Evolutionary conservation across 2,113 vertebrate genomes (phyloP), one percentile per base, ranked within the genome.

Genomic region (Takifugu flavidus): DNA sequence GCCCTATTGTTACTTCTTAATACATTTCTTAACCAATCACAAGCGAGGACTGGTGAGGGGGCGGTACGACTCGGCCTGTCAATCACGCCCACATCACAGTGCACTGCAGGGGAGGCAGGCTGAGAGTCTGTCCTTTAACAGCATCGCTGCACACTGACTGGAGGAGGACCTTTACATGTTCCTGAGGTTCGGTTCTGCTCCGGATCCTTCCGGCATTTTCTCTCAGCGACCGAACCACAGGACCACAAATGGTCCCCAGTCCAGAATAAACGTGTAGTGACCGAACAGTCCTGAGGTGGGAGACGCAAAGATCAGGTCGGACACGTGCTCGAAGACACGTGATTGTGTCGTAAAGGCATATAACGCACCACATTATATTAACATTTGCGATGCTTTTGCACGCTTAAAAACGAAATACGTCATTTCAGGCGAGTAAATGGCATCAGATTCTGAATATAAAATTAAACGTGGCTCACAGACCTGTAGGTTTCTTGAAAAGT

Each of bases 11-110:
- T 63, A 74, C 52, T 66, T 74, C 56, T 39, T 39, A 39, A 39
- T 39, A 11, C 65, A 77, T 64, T 59, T 69, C 49, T 26, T 6
- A 75, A 47, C 84, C 82, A 85, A 86, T 86, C 3, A 59, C 63
- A 20, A 60, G 71, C 65, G 60, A n/a, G 14, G 42, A 20, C 53
- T 42, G 56, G 3, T 5, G 43, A 42, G 62, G 44, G 14, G 77
- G 78, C 64, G 78, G 59, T 6, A 0, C 50, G 14, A 3, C 20
- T n/a, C 13, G 8, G 7, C 39, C 10, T 54, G 62, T 76, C 62
- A 64, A 67, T 70, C 78, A 74, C 54, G 79, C 70, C 73, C 65
- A 82, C 72, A 56, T 49, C 29, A 56, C 68, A 52, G 58, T 69
- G 34, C 46, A 56, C 54, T 47, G 72, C 69, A 65, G 45, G 59